A percentile compares a stretch with the other conserved stretches of the same genome.
Evolutionary conservation across 2,888 invertebrate genomes (phyloP).

Genomic region (Xestia c-nigrum): DNA sequence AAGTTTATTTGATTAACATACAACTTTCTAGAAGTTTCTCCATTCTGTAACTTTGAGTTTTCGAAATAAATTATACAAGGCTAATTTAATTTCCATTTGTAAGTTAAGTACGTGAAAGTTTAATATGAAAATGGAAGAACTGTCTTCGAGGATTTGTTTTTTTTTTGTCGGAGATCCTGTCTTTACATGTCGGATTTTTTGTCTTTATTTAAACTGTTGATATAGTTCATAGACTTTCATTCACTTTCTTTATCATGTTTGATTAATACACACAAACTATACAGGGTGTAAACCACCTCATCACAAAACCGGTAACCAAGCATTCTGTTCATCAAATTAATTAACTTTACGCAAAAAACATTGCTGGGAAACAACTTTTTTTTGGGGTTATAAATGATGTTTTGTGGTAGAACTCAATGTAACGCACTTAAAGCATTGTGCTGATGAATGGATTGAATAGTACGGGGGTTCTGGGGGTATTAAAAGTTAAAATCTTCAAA

Average conservation of each 20-base stretch:
- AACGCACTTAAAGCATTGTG: no score
- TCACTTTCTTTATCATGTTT: neutral
- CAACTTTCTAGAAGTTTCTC: conserved; percentile 42
- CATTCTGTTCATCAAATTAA: no score
- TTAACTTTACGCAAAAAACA: no score
- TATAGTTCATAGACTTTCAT: neutral
- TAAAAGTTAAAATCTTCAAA: no score
- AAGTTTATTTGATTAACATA: conserved; percentile 24
- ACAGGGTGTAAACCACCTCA: no score
- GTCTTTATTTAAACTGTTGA: neutral
- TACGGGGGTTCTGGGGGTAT: no score
- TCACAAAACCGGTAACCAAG: no score
- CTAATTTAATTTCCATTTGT: conserved; percentile 38
- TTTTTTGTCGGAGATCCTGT: neutral
- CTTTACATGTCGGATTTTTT: neutral
- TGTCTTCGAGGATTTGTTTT: neutral
- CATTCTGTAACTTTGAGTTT: conserved; percentile 8
- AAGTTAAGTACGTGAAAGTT: conserved; percentile 23
- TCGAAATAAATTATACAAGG: conserved; percentile 27
- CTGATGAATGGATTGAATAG: no score
- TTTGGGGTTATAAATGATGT: no score
- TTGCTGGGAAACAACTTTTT: no score
- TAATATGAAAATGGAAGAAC: neutral
- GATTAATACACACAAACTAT: neutral
- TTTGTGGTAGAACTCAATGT: no score